phyloP scores from a whole-genome alignment of 2,113 vertebrate genomes.

The Aegotheles bennettii region DNA sequence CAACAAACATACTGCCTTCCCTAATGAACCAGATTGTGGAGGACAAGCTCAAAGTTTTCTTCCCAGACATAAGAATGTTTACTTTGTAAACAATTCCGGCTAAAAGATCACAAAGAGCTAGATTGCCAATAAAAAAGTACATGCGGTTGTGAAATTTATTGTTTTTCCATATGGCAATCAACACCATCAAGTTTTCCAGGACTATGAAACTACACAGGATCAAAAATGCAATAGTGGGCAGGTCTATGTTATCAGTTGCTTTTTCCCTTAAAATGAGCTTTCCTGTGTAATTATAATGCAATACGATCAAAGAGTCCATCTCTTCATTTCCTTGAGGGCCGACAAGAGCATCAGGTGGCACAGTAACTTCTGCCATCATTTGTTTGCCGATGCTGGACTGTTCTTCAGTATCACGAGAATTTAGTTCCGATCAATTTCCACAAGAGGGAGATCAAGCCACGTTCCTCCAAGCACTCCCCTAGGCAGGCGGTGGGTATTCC shows the following conservation, averaged over 20 bases:
- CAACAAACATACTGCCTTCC: slow-evolving; percentile 94
- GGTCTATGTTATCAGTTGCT: slow-evolving; percentile 50
- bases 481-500: neutral
- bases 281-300: slow-evolving; percentile 92
- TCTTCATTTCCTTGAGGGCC: slow-evolving; percentile 16
- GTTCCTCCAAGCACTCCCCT: slow-evolving; percentile 6
- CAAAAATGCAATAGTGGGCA: slow-evolving; percentile 79
- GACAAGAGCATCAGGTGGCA: neutral
- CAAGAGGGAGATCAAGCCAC: slow-evolving; percentile 68
- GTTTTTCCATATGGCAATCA: slow-evolving; percentile 94
- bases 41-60: slow-evolving; percentile 85
- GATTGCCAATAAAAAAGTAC: slow-evolving; percentile 97
- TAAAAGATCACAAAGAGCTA: slow-evolving; percentile 93
- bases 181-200: slow-evolving; percentile 91
- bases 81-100: slow-evolving; percentile 87
- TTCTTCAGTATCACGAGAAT: neutral
- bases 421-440: slow-evolving; percentile 49
- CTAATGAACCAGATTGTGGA: slow-evolving; percentile 86
- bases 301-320: slow-evolving; percentile 68
- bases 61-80: slow-evolving; percentile 92
- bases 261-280: slow-evolving; percentile 77
- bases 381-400: neutral
- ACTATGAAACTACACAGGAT: slow-evolving; percentile 89
- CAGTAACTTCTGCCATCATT: slow-evolving; percentile 50
- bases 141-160: slow-evolving; percentile 94